phyloP scores from a whole-genome alignment of 2,113 vertebrate genomes.

The Scomber scombrus region DNA sequence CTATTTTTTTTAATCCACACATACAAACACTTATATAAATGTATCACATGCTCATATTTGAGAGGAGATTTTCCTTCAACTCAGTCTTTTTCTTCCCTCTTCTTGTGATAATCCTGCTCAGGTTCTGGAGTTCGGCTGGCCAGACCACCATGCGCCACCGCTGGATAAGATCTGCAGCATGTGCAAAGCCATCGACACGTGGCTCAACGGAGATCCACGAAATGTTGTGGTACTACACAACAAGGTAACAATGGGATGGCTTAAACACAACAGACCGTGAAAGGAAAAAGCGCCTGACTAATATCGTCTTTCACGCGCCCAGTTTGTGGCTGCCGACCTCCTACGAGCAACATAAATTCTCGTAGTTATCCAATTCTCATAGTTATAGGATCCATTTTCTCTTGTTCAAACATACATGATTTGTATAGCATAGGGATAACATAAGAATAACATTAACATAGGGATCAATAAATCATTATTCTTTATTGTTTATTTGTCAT shows the following conservation, averaged over 20 bases:
- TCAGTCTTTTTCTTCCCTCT: neutral
- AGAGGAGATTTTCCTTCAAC: neutral
- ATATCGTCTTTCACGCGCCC: neutral
- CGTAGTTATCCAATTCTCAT: neutral
- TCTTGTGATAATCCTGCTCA: conserved; percentile 55
- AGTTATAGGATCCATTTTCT: neutral
- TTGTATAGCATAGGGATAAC: neutral
- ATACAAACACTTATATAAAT: neutral
- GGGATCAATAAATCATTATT: neutral
- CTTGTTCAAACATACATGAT: neutral
- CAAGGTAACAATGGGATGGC: conserved; percentile 85
- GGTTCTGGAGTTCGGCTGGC: conserved; percentile 98
- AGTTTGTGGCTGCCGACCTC: neutral
- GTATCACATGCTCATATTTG: neutral
- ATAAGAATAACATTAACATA: neutral
- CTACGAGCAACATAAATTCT: neutral
- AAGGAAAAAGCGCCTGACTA: neutral
- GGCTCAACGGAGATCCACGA: conserved; percentile 90
- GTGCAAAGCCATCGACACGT: conserved; percentile 97
- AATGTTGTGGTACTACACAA: conserved; percentile 96
- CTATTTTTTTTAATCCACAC: neutral
- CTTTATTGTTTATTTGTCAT: too few relatives aligned
- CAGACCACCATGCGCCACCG: conserved; percentile 93
- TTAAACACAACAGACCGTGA: neutral
- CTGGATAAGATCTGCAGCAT: conserved; percentile 98